A percentile compares a stretch with the other conserved stretches of the same genome.
phyloP scores from a whole-genome alignment of 1,140 invertebrate species.

The Drosophila virilis region DNA sequence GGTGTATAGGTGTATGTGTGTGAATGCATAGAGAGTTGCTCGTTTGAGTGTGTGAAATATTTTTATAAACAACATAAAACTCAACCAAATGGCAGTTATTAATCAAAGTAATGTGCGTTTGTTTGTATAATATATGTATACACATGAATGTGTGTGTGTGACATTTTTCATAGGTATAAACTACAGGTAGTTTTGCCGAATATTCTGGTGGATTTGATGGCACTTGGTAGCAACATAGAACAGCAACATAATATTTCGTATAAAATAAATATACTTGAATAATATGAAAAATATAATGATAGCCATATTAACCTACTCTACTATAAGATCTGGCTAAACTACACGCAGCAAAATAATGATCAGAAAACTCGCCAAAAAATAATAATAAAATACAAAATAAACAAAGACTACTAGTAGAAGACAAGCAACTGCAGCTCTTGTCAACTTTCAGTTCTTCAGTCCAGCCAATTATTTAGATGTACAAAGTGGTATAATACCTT shows the following conservation, averaged over 20 bases:
- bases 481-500: too few species aligned
- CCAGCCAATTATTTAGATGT: not conserved
- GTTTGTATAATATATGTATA: constrained; percentile 23
- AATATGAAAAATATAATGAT: constrained; percentile 20
- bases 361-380: not conserved
- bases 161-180: constrained; percentile 75
- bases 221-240: constrained; percentile 40
- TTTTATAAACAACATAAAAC: constrained; percentile 83
- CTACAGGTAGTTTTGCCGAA: constrained; percentile 71
- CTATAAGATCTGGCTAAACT: not conserved
- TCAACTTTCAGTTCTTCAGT: not conserved
- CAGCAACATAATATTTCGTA: constrained; percentile 14
- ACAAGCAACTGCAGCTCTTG: too few species aligned
- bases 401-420: not conserved
- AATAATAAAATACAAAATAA: not conserved
- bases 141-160: constrained; percentile 35
- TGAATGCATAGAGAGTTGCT: constrained; percentile 8
- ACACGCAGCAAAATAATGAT: constrained; percentile 2
- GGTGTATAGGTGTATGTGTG: not conserved
- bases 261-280: constrained; percentile 18
- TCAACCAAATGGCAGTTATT: constrained; percentile 81
- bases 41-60: constrained; percentile 72
- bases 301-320: not conserved
- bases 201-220: constrained; percentile 78
- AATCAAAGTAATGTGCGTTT: constrained; percentile 80